Evolutionary conservation across 2,797 vertebrate genomes (phyloP).

Genomic region (Alcedo atthis): DNA sequence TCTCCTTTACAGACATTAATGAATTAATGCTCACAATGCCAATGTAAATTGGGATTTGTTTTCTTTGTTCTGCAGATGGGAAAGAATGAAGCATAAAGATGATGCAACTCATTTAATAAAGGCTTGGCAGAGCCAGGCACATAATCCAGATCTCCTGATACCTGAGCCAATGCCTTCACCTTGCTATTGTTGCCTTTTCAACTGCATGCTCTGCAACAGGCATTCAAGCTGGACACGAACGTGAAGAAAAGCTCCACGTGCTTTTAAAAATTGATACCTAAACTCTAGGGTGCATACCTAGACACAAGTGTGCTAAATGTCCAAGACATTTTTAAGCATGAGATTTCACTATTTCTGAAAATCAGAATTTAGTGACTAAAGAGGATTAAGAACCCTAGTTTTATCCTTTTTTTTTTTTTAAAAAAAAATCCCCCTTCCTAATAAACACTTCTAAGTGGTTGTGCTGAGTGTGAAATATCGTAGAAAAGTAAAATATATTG

Average conservation of each 20-base stretch:
- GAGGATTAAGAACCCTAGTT: not conserved
- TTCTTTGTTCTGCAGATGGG: constrained; percentile 26
- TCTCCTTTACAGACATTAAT: constrained; percentile 21
- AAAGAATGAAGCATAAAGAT: constrained; percentile 50
- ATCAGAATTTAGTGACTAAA: not conserved
- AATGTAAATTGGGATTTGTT: constrained; percentile 44
- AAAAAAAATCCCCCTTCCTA: not conserved
- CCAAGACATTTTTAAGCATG: not conserved
- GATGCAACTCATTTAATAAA: constrained; percentile 25
- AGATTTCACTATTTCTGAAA: not conserved
- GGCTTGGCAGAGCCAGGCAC: not conserved
- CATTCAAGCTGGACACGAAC: not conserved
- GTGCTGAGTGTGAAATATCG: not conserved
- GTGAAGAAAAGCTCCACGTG: not conserved
- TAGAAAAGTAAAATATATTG: not conserved
- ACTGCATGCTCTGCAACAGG: not conserved
- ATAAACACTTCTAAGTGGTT: not conserved
- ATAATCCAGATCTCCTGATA: not conserved
- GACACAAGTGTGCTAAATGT: not conserved
- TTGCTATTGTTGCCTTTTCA: not conserved
- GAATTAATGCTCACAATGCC: not conserved
- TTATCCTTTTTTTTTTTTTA: not conserved
- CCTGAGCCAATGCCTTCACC: not conserved
- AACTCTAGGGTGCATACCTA: not conserved
- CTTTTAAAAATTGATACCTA: not conserved